Conservation (phyloP, 2,888 invertebrate genomes). For the Brachyopa scutellaris region DNA sequence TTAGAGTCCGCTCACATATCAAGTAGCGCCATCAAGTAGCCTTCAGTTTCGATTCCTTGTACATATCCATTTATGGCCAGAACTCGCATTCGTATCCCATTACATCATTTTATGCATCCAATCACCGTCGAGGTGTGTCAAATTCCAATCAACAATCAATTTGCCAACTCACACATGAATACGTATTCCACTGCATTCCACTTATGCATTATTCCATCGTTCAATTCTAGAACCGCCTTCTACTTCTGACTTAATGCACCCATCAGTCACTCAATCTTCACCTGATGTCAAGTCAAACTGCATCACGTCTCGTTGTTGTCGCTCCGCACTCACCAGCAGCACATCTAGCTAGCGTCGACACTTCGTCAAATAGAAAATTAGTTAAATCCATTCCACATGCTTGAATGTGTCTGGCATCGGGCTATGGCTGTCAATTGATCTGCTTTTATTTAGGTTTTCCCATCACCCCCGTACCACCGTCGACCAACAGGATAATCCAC, state of each 20-base stretch:
- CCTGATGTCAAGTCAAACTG: slow-evolving; percentile 58
- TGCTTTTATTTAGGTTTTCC: no score
- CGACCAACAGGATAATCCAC: slow-evolving; percentile 52
- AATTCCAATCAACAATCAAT: slow-evolving; percentile 64
- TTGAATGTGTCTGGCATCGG: slow-evolving; percentile 33
- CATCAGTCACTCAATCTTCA: slow-evolving; percentile 68
- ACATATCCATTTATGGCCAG: slow-evolving; percentile 45
- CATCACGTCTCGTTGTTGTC: slow-evolving; percentile 24
- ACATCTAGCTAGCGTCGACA: slow-evolving; percentile 3
- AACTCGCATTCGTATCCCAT: slow-evolving; percentile 39
- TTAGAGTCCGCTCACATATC: neutral
- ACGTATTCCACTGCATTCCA: slow-evolving; percentile 6
- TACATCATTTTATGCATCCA: slow-evolving; percentile 44
- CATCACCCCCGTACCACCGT: no score
- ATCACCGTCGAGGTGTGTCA: slow-evolving; percentile 59
- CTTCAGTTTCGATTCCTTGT: neutral
- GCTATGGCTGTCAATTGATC: slow-evolving; percentile 46
- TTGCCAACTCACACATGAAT: slow-evolving; percentile 35
- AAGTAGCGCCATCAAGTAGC: slow-evolving; percentile 11
- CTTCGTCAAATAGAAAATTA: slow-evolving; percentile 47
- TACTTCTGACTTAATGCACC: slow-evolving; percentile 65
- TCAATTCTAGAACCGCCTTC: slow-evolving; percentile 54
- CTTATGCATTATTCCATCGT: slow-evolving; percentile 38
- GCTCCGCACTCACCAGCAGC: slow-evolving; percentile 1
- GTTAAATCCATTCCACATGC: slow-evolving; percentile 50